phyloP scores from a whole-genome alignment of 2,888 invertebrate genomes.

The Crossocerus cetratus region DNA sequence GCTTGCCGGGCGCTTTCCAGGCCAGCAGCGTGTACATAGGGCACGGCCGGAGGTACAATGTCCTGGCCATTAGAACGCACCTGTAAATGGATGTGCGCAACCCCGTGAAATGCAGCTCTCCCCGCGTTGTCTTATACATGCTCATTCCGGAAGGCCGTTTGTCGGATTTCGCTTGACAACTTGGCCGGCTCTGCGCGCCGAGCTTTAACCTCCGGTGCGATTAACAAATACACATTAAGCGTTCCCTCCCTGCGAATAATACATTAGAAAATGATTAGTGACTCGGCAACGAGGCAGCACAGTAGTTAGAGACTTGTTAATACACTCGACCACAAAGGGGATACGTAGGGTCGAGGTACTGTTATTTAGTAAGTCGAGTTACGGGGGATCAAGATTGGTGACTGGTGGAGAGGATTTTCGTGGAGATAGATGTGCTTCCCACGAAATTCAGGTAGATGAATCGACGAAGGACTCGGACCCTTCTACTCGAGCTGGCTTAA shows the following conservation, averaged over 20 bases:
- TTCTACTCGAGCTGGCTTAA: too few relatives aligned
- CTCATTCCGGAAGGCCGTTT: constrained; percentile 11
- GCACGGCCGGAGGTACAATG: neutral
- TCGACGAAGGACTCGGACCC: too few relatives aligned
- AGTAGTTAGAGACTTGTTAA: too few relatives aligned
- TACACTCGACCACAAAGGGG: too few relatives aligned
- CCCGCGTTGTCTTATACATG: constrained; percentile 16
- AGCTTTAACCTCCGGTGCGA: neutral
- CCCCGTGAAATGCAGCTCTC: constrained; percentile 27
- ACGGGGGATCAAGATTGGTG: neutral
- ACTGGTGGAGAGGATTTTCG: constrained; percentile 34
- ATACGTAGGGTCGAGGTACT: too few relatives aligned
- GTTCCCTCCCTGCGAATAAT: too few relatives aligned
- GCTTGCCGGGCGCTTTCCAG: neutral
- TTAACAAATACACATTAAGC: neutral
- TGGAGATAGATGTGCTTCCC: too few relatives aligned
- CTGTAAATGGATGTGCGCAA: constrained; percentile 25
- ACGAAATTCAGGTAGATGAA: constrained; percentile 49
- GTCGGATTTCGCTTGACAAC: constrained; percentile 13
- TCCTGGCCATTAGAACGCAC: constrained; percentile 21
- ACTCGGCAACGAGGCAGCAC: too few relatives aligned
- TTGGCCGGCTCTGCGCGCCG: neutral
- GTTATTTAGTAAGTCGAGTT: too few relatives aligned
- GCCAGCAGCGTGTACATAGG: neutral
- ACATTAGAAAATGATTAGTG: too few relatives aligned